phyloP scores from a whole-genome alignment of 35 echinoderm and acorn worm species.

The Acanthaster planci region DNA sequence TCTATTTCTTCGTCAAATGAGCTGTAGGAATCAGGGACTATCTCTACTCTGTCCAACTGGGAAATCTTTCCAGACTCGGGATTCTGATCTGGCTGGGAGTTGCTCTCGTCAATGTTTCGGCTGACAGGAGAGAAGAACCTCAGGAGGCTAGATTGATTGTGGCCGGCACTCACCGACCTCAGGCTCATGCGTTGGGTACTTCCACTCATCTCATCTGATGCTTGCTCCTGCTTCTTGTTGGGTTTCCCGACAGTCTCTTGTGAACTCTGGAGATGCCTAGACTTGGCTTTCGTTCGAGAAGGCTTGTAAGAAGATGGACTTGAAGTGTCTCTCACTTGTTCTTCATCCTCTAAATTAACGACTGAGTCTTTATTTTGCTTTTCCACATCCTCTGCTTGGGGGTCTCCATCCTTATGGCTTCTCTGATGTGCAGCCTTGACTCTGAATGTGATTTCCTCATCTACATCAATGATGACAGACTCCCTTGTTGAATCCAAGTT shows the following conservation, averaged over 20 bases:
- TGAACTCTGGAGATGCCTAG: not conserved
- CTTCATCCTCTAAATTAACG: not conserved
- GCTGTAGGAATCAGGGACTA: not conserved
- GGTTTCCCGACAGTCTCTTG: not conserved
- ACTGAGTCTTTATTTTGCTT: slow-evolving; percentile 9
- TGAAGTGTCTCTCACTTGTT: not conserved
- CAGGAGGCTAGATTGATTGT: slow-evolving; percentile 17
- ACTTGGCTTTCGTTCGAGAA: not conserved
- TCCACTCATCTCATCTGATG: not conserved
- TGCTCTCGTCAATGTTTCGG: not conserved
- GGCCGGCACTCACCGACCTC: not conserved
- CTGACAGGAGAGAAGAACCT: slow-evolving; percentile 19
- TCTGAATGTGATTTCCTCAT: slow-evolving; percentile 22
- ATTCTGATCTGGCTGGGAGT: not conserved
- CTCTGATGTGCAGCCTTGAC: not conserved
- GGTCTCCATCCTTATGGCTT: not conserved
- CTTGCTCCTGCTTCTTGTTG: slow-evolving; percentile 14
- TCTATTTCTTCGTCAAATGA: not conserved
- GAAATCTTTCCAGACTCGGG: no score
- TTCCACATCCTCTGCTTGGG: not conserved
- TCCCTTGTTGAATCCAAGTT: not conserved
- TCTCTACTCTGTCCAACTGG: not conserved
- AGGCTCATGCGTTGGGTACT: not conserved
- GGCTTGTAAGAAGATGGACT: not conserved
- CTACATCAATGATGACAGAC: not conserved